phyloP scores from a whole-genome alignment of 1,140 invertebrate genomes.

The Dufourea novaeangliae region DNA sequence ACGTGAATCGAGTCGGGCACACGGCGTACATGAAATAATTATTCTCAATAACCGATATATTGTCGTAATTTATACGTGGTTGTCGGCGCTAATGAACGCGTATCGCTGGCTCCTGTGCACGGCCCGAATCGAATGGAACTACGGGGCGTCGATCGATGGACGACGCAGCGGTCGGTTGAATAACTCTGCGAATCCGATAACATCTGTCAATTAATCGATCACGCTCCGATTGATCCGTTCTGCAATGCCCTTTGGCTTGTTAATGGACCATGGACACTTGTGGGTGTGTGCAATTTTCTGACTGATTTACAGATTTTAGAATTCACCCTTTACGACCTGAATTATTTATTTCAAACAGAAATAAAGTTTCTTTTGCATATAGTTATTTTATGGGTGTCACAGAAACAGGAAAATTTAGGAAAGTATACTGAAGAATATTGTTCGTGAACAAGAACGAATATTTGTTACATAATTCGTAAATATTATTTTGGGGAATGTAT shows the following conservation, averaged over 20 bases:
- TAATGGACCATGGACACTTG: background rate
- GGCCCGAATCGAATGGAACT: background rate
- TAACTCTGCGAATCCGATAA: conserved; percentile 4
- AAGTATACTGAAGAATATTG: too few species aligned
- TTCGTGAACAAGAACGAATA: too few species aligned
- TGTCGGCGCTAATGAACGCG: conserved; percentile 31
- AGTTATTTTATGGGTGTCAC: too few species aligned
- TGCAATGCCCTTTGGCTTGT: background rate
- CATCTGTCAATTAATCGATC: background rate
- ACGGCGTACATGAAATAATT: conserved; percentile 40
- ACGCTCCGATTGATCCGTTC: background rate
- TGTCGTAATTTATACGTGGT: conserved; percentile 3
- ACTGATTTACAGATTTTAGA: too few species aligned
- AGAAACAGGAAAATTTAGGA: too few species aligned
- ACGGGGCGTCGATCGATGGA: background rate
- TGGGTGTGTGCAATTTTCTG: background rate
- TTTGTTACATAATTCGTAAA: too few species aligned
- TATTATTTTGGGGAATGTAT: too few species aligned
- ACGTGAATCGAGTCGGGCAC: conserved; percentile 18
- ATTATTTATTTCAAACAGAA: too few species aligned
- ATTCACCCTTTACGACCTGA: too few species aligned
- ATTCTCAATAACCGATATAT: conserved; percentile 43
- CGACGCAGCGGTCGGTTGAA: background rate
- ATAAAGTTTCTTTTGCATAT: too few species aligned
- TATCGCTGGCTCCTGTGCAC: background rate